These are phyloP conservation scores for Lagodon rhomboides DNA, from an alignment of 2,797 vertebrate genomes.

Conservation along the genomic window DNA sequence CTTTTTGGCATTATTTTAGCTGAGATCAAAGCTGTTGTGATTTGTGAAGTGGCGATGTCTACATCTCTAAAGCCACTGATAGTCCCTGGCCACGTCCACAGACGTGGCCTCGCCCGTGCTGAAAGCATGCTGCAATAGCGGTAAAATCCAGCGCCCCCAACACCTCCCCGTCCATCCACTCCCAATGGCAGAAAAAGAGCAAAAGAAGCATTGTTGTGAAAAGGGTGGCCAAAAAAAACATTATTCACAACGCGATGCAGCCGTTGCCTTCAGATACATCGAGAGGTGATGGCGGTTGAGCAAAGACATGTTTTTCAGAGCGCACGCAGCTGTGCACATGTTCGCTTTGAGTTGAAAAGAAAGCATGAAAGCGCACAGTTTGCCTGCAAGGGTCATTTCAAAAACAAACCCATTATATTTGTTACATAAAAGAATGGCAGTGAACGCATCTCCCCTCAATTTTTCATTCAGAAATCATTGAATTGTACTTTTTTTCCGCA, in stretches of 20 bases:
- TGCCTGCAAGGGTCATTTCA: conserved; percentile 46
- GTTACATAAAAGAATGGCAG: conserved; percentile 35
- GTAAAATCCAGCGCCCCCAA: conserved; percentile 19
- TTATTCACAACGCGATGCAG: conserved; percentile 41
- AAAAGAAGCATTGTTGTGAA: conserved; percentile 82
- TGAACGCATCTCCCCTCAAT: conserved; percentile 25
- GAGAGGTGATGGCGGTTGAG: conserved; percentile 16
- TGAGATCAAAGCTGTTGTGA: conserved; percentile 84
- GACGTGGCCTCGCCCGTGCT: conserved; percentile 47
- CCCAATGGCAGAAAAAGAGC: conserved; percentile 59
- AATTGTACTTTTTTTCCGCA: conserved; percentile 21
- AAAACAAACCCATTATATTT: conserved; percentile 51
- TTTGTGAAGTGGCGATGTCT: conserved; percentile 68
- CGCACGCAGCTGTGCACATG: conserved; percentile 66
- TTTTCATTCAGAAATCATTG: conserved; percentile 8
- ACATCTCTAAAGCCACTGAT: conserved; percentile 65
- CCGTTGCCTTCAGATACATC: conserved; percentile 51
- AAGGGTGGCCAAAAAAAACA: conserved; percentile 28
- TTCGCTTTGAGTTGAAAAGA: conserved; percentile 62
- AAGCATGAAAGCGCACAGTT: conserved; percentile 60
- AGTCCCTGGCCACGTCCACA: conserved; percentile 45
- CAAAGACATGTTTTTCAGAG: conserved; percentile 61
- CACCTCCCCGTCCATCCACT: conserved; percentile 29
- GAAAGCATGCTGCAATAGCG: conserved; percentile 59
- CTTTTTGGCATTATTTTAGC: conserved; percentile 80